Conservation (phyloP, 2,888 invertebrate species). For the Apotomis capreana region DNA sequence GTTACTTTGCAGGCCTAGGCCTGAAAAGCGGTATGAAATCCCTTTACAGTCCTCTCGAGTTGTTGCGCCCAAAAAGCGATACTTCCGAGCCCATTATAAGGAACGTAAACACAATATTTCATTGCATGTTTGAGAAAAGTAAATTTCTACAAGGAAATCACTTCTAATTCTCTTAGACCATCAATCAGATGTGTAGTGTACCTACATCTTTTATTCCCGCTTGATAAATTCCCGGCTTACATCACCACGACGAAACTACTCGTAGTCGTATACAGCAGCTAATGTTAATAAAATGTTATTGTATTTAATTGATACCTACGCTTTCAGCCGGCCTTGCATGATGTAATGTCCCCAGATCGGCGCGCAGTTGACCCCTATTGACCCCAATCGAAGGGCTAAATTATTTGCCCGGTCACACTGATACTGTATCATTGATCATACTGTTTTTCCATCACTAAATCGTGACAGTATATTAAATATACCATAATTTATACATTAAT, state of each 20-base stretch:
- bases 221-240: background rate
- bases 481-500: conserved; percentile 45
- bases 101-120: too few species aligned
- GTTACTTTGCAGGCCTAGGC: too few species aligned
- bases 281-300: conserved; percentile 50
- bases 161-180: too few species aligned
- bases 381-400: conserved; percentile 81
- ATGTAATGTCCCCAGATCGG: conserved; percentile 75
- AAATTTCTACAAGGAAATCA: too few species aligned
- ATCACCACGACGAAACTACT: background rate
- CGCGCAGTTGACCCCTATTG: conserved; percentile 79
- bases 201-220: background rate
- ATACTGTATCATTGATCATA: conserved; percentile 44
- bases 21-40: too few species aligned
- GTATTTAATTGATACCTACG: conserved; percentile 64
- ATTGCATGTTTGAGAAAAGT: too few species aligned
- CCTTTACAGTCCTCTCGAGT: too few species aligned
- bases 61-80: too few species aligned
- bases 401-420: conserved; percentile 72
- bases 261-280: background rate
- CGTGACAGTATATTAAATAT: conserved; percentile 10
- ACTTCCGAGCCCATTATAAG: too few species aligned
- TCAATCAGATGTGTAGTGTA: background rate
- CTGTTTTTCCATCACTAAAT: conserved; percentile 24
- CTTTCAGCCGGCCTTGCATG: conserved; percentile 64